Evolutionary conservation across 2,888 invertebrate genomes (phyloP).

Genomic region (Diaprepes abbreviatus): DNA sequence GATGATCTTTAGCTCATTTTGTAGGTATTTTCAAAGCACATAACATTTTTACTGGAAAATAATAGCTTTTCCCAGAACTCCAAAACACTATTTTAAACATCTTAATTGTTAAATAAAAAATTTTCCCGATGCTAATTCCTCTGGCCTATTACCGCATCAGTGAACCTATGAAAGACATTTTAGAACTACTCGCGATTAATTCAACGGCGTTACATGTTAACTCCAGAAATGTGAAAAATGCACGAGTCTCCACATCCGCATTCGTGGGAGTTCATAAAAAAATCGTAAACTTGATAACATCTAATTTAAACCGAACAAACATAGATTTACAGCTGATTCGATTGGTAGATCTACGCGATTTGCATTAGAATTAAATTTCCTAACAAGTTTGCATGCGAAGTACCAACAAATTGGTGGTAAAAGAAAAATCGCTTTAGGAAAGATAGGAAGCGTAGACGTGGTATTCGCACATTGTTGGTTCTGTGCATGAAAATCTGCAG

Average conservation of each 20-base stretch:
- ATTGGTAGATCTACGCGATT: conserved; percentile 13
- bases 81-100: no score
- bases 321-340: conserved; percentile 31
- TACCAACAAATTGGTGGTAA: conserved; percentile 3
- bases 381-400: conserved; percentile 25
- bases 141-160: neutral
- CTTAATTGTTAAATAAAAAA: no score
- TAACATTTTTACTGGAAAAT: no score
- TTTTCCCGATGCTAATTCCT: no score
- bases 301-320: conserved; percentile 44
- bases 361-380: conserved; percentile 23
- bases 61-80: no score
- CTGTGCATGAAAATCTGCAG: conserved; percentile 25
- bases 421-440: neutral
- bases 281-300: conserved; percentile 38
- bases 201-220: conserved; percentile 23
- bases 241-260: conserved; percentile 29
- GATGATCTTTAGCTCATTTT: no score
- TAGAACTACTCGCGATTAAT: neutral
- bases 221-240: conserved; percentile 8
- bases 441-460: conserved; percentile 6
- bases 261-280: conserved; percentile 41
- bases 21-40: no score
- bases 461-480: conserved; percentile 5
- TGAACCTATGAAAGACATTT: neutral